A percentile compares a stretch with the other conserved stretches of the same genome.
These are phyloP conservation scores for Luscinia megarhynchos DNA, from an alignment of 2,797 vertebrate species.

Conservation along the genomic window DNA sequence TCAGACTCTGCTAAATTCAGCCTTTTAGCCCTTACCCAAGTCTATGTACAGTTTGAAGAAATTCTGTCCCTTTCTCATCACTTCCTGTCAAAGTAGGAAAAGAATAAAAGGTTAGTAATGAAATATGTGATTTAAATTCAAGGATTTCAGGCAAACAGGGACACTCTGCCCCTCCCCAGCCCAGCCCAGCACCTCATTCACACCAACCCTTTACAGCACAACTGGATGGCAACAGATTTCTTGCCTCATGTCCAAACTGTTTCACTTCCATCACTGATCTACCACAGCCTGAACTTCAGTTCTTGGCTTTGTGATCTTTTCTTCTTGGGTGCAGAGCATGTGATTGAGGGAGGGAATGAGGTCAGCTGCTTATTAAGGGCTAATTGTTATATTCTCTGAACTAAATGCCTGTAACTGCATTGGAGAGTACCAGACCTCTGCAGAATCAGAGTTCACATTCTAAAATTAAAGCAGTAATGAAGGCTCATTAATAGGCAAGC, in stretches of 20 bases:
- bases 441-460: constrained; percentile 2
- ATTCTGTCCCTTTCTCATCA: background rate
- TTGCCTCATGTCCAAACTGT: background rate
- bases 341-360: background rate
- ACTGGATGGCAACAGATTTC: background rate
- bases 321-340: background rate
- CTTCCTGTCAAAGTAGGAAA: background rate
- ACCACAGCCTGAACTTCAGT: background rate
- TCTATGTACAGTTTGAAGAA: background rate
- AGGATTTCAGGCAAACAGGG: background rate
- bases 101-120: background rate
- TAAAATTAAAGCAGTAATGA: constrained; percentile 42
- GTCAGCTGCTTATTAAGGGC: background rate
- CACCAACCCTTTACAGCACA: fast-evolving
- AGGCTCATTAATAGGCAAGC: constrained; percentile 20
- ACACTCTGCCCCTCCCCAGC: background rate
- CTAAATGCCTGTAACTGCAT: background rate
- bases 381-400: constrained; percentile 28
- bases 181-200: background rate
- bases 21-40: background rate
- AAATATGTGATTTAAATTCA: background rate
- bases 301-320: background rate
- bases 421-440: background rate
- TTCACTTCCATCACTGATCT: background rate
- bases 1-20: background rate